phyloP scores from a whole-genome alignment of 2,113 vertebrate genomes.

The Kryptolebias marmoratus region DNA sequence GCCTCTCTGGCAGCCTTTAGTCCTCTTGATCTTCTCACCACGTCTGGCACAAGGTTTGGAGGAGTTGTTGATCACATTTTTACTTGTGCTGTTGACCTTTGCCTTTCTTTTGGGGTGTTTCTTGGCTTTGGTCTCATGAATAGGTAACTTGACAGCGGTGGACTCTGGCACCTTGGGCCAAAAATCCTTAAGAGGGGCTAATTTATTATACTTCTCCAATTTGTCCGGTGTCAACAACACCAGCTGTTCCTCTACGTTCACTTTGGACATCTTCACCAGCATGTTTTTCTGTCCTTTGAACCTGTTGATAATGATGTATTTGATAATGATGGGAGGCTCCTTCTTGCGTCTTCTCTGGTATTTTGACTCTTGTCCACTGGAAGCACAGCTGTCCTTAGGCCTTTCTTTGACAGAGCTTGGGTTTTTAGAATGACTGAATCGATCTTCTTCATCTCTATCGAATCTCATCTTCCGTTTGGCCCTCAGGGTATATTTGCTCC shows the following conservation, averaged over 20 bases:
- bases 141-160: slow-evolving; percentile 89
- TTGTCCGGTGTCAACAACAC: slow-evolving; percentile 92
- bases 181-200: slow-evolving; percentile 95
- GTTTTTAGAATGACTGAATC: slow-evolving; percentile 83
- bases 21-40: slow-evolving; percentile 70
- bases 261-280: slow-evolving; percentile 94
- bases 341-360: slow-evolving; percentile 91
- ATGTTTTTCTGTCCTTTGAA: slow-evolving; percentile 99
- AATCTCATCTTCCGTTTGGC: slow-evolving; percentile 91
- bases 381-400: slow-evolving; percentile 61
- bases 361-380: slow-evolving; percentile 76
- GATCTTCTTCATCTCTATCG: slow-evolving; percentile 88
- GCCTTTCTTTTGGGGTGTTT: slow-evolving; percentile 90
- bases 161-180: slow-evolving; percentile 97
- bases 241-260: slow-evolving; percentile 87
- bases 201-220: slow-evolving; percentile 87
- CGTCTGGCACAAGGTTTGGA: slow-evolving; percentile 78
- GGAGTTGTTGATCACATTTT: slow-evolving; percentile 82
- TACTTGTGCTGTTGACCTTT: slow-evolving; percentile 85
- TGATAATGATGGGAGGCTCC: slow-evolving; percentile 95
- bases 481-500: slow-evolving; percentile 94
- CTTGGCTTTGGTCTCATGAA: slow-evolving; percentile 89
- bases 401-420: slow-evolving; percentile 75
- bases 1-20: slow-evolving; percentile 77
- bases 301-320: slow-evolving; percentile 98